Percentiles rank a stretch among this genome's conserved stretches.
Conservation (phyloP, 2,888 invertebrate species). For the Pycnomerus fuliginosus region DNA sequence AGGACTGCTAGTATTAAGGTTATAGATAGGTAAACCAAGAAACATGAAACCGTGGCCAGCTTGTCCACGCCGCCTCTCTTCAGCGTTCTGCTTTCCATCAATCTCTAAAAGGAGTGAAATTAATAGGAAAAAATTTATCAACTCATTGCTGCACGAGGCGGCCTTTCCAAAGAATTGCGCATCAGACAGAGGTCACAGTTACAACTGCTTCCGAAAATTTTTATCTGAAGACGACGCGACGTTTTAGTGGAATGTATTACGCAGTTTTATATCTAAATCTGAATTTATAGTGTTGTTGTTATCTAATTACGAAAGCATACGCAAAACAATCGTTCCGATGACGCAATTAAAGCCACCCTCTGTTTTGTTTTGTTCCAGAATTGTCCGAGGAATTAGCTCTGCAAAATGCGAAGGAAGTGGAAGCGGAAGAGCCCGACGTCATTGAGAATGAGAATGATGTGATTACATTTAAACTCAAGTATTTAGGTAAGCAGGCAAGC, state of each 20-base stretch:
- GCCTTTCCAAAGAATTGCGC: slow-evolving; percentile 2
- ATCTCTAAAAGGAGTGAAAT: neutral
- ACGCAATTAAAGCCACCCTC: slow-evolving; percentile 2
- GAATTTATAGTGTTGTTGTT: slow-evolving; percentile 1
- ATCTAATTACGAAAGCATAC: neutral
- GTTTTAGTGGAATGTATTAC: too few species aligned
- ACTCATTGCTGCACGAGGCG: neutral
- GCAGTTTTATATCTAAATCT: neutral
- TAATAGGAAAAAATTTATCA: neutral
- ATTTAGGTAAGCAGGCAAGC: slow-evolving; percentile 57
- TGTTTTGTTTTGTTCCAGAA: slow-evolving; percentile 55
- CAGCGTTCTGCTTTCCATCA: neutral
- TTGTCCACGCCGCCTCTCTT: too few species aligned
- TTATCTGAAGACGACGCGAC: too few species aligned
- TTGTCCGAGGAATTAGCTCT: slow-evolving; percentile 68
- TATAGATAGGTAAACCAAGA: too few species aligned
- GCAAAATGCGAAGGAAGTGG: slow-evolving; percentile 59
- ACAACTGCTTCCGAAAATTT: too few species aligned
- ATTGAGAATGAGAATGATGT: slow-evolving; percentile 48
- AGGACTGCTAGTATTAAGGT: too few species aligned
- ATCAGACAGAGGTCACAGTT: slow-evolving; percentile 1
- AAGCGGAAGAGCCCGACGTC: slow-evolving; percentile 40
- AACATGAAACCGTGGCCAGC: too few species aligned
- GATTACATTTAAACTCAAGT: slow-evolving; percentile 65
- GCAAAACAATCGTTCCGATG: neutral